Percentiles rank a stretch among this genome's conserved stretches.
These are phyloP conservation scores for Peucedramus taeniatus DNA, from an alignment of 2,113 vertebrate species.

Conservation along the genomic window DNA sequence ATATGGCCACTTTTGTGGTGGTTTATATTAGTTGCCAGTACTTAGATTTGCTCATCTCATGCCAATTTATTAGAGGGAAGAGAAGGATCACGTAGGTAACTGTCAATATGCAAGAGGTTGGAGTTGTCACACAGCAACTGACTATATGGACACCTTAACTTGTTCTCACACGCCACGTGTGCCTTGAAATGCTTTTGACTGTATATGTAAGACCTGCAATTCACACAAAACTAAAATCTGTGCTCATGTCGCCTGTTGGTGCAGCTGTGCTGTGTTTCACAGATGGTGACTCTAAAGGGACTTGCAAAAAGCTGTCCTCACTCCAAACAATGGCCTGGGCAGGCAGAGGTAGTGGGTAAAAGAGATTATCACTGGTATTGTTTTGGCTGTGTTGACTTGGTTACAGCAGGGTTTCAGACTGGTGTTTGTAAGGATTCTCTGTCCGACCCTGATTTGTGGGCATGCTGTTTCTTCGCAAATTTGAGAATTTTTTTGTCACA, in stretches of 20 bases:
- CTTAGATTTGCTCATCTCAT: constrained; percentile 16
- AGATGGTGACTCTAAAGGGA: not conserved
- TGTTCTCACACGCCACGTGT: not conserved
- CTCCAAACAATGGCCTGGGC: not conserved
- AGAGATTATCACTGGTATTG: not conserved
- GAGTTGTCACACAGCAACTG: not conserved
- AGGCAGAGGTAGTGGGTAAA: not conserved
- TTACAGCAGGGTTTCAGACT: not conserved
- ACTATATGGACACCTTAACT: not conserved
- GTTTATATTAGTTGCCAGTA: not conserved
- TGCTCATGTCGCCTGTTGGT: not conserved
- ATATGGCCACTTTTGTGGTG: not conserved
- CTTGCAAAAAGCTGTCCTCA: not conserved
- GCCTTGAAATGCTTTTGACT: not conserved
- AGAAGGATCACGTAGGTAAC: not conserved
- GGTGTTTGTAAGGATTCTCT: not conserved
- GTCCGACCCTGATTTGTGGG: not conserved
- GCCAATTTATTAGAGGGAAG: not conserved
- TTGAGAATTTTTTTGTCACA: not conserved
- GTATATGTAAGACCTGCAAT: not conserved
- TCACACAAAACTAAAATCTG: not conserved
- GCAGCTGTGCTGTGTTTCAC: not conserved
- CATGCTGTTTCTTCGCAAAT: rapidly evolving
- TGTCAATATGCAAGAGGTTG: not conserved
- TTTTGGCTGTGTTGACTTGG: not conserved